Conservation (phyloP, 2,888 invertebrate genomes). For the Amblyteles armatorius region DNA sequence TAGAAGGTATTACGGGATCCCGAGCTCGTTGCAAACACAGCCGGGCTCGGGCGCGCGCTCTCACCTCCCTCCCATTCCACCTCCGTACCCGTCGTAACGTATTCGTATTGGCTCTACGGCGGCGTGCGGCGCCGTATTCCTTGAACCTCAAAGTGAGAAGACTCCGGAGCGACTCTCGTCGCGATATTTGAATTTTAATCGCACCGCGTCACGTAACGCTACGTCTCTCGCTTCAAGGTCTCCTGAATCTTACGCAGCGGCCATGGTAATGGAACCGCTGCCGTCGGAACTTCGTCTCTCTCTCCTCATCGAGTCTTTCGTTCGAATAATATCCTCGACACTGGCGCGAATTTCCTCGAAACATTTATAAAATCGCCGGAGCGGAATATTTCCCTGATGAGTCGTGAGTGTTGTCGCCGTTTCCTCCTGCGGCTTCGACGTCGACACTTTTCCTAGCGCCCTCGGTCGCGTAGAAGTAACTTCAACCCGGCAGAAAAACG, state of each 20-base stretch:
- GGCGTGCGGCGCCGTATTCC: conserved; percentile 47
- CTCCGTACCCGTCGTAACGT: conserved; percentile 73
- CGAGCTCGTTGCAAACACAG: conserved; percentile 77
- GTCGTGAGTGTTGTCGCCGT: conserved; percentile 41
- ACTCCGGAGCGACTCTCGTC: conserved; percentile 27
- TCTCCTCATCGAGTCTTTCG: background rate
- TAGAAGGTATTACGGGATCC: conserved; percentile 80
- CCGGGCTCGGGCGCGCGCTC: conserved; percentile 44
- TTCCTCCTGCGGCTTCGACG: conserved; percentile 12
- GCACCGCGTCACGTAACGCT: conserved; percentile 47
- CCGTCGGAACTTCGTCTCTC: background rate
- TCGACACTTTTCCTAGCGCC: conserved; percentile 22
- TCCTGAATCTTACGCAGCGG: conserved; percentile 17
- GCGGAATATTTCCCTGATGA: conserved; percentile 25
- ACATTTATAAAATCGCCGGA: conserved; percentile 37
- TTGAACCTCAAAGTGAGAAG: conserved; percentile 52
- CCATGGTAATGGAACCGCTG: conserved; percentile 4
- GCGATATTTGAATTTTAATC: conserved; percentile 66
- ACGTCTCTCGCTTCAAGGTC: conserved; percentile 6
- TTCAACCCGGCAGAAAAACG: background rate
- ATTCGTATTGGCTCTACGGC: conserved; percentile 78
- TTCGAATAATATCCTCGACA: conserved; percentile 14
- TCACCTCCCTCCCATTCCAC: background rate
- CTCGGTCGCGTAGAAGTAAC: background rate
- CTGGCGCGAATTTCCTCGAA: conserved; percentile 11